Evolutionary conservation across 2,113 vertebrate genomes (phyloP).

Genomic region (Vulpes ferrilata): DNA sequence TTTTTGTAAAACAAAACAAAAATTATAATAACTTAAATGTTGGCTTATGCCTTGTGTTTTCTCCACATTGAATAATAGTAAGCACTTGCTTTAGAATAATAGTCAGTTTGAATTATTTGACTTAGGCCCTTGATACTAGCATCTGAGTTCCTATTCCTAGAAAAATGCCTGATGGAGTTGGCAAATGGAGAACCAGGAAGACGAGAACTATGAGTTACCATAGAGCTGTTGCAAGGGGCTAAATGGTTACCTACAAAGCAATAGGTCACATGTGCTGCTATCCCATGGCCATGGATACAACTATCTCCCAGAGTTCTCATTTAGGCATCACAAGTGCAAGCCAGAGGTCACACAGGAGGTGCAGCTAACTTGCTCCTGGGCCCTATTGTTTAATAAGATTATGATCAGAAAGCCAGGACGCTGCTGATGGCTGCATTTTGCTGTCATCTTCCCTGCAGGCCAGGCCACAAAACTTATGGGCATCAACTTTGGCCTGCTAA

Average conservation of each 20-base stretch:
- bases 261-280: background rate
- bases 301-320: background rate
- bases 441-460: background rate
- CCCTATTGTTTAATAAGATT: background rate
- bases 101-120: background rate
- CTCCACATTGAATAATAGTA: background rate
- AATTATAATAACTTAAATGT: background rate
- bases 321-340: background rate
- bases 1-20: background rate
- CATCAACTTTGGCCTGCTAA: background rate
- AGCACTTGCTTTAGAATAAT: background rate
- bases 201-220: background rate
- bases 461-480: background rate
- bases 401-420: background rate
- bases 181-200: background rate
- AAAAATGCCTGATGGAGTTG: background rate
- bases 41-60: background rate
- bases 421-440: background rate
- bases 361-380: background rate
- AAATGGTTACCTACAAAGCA: background rate
- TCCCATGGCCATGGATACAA: background rate
- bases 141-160: background rate
- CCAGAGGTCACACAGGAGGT: background rate
- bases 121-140: background rate
- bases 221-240: no score